These are phyloP conservation scores for Taenioides sp. DNA, from an alignment of 2,797 vertebrate species.

Conservation along the genomic window DNA sequence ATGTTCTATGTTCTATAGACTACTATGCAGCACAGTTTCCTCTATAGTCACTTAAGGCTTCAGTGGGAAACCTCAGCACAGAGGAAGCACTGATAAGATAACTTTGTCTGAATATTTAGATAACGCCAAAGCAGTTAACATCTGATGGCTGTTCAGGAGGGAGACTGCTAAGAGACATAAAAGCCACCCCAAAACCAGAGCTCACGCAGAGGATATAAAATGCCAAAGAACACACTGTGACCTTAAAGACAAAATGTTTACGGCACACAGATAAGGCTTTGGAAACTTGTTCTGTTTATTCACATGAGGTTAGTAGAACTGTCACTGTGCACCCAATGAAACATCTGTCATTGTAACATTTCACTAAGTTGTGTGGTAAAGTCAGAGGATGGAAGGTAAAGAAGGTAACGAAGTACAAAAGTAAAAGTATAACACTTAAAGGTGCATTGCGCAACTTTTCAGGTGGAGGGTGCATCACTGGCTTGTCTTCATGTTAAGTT, in stretches of 20 bases:
- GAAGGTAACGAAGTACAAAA: too few relatives aligned
- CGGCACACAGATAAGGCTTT: conserved; percentile 44
- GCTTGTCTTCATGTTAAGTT: too few relatives aligned
- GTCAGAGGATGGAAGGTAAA: too few relatives aligned
- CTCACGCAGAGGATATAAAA: conserved; percentile 36
- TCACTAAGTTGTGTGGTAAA: not conserved
- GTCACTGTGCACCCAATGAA: conserved; percentile 1
- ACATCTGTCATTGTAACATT: not conserved
- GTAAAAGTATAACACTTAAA: too few relatives aligned
- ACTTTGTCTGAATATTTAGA: conserved; percentile 68
- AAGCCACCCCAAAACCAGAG: conserved; percentile 52
- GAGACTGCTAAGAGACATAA: conserved; percentile 64
- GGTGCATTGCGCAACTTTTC: too few relatives aligned
- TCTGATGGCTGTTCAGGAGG: conserved; percentile 51
- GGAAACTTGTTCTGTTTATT: conserved; percentile 34
- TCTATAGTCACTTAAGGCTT: conserved; percentile 51
- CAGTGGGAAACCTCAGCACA: conserved; percentile 41
- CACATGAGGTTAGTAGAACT: conserved; percentile 25
- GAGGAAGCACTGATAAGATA: conserved; percentile 77
- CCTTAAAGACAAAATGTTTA: conserved; percentile 47
- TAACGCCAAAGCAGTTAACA: conserved; percentile 53
- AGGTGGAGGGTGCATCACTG: too few relatives aligned
- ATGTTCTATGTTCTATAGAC: not conserved
- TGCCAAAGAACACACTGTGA: conserved; percentile 28
- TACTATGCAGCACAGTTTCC: conserved; percentile 34